Evolutionary conservation across 2,888 invertebrate species (phyloP).

Genomic region (Chymomyza procnemis): DNA sequence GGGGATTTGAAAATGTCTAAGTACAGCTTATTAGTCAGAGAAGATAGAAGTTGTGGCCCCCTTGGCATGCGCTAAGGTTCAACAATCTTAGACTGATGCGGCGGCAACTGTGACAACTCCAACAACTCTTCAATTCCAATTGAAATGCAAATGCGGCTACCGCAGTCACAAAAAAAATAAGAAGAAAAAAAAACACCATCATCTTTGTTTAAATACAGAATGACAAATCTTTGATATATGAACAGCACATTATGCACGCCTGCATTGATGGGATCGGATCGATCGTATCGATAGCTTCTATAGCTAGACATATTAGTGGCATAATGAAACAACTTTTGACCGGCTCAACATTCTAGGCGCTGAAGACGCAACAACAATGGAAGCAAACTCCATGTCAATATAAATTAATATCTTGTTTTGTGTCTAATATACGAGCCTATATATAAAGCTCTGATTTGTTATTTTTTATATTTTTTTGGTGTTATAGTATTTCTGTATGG

Average conservation of each 20-base stretch:
- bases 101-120: no score
- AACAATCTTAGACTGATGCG: slow-evolving; percentile 39
- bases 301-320: slow-evolving; percentile 4
- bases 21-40: slow-evolving; percentile 18
- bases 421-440: slow-evolving; percentile 12
- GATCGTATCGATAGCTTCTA: neutral
- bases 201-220: slow-evolving; percentile 67
- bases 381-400: neutral
- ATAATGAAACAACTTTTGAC: slow-evolving; percentile 13
- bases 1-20: slow-evolving; percentile 22
- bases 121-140: slow-evolving; percentile 43
- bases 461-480: neutral
- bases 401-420: slow-evolving; percentile 28
- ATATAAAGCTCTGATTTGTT: neutral
- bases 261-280: slow-evolving; percentile 12
- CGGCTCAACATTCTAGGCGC: neutral
- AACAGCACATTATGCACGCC: slow-evolving; percentile 24
- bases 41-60: slow-evolving; percentile 47
- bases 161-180: slow-evolving; percentile 17
- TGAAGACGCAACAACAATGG: neutral
- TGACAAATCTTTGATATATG: slow-evolving; percentile 72
- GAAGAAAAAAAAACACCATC: slow-evolving; percentile 17
- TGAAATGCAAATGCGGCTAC: slow-evolving; percentile 62
- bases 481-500: neutral
- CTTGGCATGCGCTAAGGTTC: slow-evolving; percentile 65